Conservation (phyloP, 2,113 vertebrate species). For the Prochilodus magdalenae region DNA sequence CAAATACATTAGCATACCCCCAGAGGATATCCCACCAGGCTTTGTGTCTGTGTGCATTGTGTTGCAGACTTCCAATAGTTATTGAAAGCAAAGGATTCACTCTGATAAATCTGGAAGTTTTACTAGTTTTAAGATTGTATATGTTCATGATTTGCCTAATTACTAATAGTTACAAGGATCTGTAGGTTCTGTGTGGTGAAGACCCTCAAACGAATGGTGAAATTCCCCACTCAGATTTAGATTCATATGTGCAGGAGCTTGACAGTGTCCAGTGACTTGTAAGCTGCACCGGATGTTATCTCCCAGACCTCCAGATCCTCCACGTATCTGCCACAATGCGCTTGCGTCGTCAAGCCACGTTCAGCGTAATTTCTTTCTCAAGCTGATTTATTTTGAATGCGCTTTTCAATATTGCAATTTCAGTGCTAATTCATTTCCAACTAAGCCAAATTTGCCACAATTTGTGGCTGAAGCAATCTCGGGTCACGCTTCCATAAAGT, state of each 20-base stretch:
- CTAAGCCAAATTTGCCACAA: constrained; percentile 23
- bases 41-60: no score
- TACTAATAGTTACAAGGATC: no score
- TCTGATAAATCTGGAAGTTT: no score
- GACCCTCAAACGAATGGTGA: no score
- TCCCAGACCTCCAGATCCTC: neutral
- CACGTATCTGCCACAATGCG: neutral
- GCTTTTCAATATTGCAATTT: constrained; percentile 25
- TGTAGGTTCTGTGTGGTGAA: no score
- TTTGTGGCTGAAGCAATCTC: constrained; percentile 13
- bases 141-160: no score
- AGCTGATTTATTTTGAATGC: constrained; percentile 17
- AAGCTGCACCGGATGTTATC: neutral
- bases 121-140: no score
- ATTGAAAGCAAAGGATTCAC: no score
- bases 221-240: no score
- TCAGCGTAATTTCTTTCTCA: constrained; percentile 15
- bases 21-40: no score
- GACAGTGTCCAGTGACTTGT: neutral
- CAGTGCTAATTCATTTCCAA: constrained; percentile 25
- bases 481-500: constrained; percentile 15
- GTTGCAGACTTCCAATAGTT: no score
- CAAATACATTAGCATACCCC: no score
- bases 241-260: neutral
- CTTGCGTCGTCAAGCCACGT: neutral